Evolutionary conservation across 2,888 invertebrate genomes (phyloP).

Genomic region (Erebia palarica): DNA sequence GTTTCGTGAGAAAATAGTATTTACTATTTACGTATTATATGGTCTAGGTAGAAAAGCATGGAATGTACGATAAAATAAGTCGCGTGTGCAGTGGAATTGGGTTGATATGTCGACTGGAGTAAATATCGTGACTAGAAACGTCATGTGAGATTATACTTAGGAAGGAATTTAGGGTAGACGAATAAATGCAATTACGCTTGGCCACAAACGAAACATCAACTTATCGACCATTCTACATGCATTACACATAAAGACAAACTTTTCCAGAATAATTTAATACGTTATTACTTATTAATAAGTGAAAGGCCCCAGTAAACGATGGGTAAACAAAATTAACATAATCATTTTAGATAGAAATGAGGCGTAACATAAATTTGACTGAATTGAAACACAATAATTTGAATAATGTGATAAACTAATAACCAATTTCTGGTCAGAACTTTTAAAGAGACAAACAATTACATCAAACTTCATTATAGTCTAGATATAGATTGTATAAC

Average conservation of each 20-base stretch:
- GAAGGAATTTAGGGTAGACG: slow-evolving; percentile 35
- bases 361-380: slow-evolving; percentile 7
- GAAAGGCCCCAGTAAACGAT: slow-evolving; percentile 5
- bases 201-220: neutral
- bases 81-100: slow-evolving; percentile 59
- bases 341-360: slow-evolving; percentile 13
- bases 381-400: neutral
- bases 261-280: slow-evolving; percentile 9
- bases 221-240: neutral
- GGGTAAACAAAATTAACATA: slow-evolving; percentile 11
- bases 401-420: slow-evolving; percentile 6
- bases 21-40: slow-evolving; percentile 8
- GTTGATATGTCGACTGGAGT: slow-evolving; percentile 54
- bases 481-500: too few species aligned
- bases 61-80: slow-evolving; percentile 40
- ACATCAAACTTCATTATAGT: too few species aligned
- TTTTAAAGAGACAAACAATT: too few species aligned
- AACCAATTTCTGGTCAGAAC: neutral
- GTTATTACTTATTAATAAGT: slow-evolving; percentile 4
- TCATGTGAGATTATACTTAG: slow-evolving; percentile 21
- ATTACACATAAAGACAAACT: neutral
- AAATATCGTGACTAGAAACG: slow-evolving; percentile 57
- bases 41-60: slow-evolving; percentile 13
- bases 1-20: slow-evolving; percentile 19
- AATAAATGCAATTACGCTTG: slow-evolving; percentile 19